Conservation (phyloP, 1,140 invertebrate species). For the Eurosta solidaginis region DNA sequence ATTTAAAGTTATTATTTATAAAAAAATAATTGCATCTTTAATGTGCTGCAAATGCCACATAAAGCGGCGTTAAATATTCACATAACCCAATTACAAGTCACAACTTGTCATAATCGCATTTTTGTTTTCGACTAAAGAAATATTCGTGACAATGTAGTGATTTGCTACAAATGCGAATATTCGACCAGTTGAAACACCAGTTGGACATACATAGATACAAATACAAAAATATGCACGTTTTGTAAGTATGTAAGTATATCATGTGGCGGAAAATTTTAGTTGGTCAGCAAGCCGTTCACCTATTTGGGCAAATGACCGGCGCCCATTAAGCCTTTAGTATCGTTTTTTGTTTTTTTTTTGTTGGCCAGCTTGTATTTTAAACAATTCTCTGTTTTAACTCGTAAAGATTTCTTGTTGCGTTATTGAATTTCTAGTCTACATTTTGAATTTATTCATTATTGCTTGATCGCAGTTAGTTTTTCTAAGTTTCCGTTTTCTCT, state of each 20-base stretch:
- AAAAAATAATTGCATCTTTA: not conserved
- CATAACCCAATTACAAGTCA: too few relatives aligned
- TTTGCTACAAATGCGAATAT: not conserved
- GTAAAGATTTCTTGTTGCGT: not conserved
- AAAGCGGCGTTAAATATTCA: not conserved
- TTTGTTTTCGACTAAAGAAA: too few relatives aligned
- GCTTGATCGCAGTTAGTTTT: not conserved
- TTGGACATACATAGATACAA: not conserved
- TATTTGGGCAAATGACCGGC: not conserved
- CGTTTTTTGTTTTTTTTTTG: not conserved
- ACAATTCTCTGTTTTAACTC: not conserved
- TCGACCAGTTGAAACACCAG: not conserved
- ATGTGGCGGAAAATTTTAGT: not conserved
- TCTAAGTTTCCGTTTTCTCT: not conserved
- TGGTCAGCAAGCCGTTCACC: constrained; percentile 8
- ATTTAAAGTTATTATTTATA: not conserved
- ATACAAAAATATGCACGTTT: not conserved
- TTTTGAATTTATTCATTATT: not conserved
- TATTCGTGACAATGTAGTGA: not conserved
- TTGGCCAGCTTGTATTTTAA: not conserved
- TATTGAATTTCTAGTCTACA: not conserved
- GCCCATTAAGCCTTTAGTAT: not conserved
- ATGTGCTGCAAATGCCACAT: not conserved
- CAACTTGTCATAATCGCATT: not conserved
- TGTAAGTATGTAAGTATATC: not conserved